Percentiles rank a stretch among this genome's conserved stretches.
phyloP scores from a whole-genome alignment of 2,888 invertebrate genomes.

The Rambutsinella grinnellia region DNA sequence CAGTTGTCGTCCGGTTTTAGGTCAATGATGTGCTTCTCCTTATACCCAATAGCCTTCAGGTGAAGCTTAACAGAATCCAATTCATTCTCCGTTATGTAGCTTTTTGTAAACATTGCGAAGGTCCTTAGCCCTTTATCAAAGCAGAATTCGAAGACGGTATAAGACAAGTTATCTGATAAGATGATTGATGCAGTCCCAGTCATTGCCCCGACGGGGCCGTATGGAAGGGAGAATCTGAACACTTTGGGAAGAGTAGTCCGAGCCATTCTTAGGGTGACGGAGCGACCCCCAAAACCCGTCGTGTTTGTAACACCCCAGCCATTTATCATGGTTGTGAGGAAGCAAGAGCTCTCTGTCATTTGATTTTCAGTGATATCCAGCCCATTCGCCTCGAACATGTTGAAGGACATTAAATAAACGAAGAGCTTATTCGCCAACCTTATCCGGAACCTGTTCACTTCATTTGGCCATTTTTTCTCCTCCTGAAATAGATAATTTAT shows the following conservation, averaged over 20 bases:
- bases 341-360: background rate
- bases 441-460: too few species aligned
- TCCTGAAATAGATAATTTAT: background rate
- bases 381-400: background rate
- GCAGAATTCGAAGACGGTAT: conserved; percentile 3
- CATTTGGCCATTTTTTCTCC: background rate
- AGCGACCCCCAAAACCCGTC: background rate
- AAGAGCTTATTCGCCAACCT: background rate
- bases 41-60: background rate
- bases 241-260: background rate
- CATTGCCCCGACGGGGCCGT: background rate
- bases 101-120: conserved; percentile 1
- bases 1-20: background rate
- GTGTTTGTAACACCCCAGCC: background rate
- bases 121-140: background rate
- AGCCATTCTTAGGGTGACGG: background rate
- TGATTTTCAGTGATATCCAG: background rate
- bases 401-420: background rate
- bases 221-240: background rate
- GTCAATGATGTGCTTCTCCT: conserved; percentile 2
- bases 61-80: background rate
- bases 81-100: background rate
- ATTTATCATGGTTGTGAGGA: background rate
- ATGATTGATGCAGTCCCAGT: conserved; percentile 6
- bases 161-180: conserved; percentile 1